Conservation (phyloP, 2,888 invertebrate species). For the Lasiommata megera region DNA sequence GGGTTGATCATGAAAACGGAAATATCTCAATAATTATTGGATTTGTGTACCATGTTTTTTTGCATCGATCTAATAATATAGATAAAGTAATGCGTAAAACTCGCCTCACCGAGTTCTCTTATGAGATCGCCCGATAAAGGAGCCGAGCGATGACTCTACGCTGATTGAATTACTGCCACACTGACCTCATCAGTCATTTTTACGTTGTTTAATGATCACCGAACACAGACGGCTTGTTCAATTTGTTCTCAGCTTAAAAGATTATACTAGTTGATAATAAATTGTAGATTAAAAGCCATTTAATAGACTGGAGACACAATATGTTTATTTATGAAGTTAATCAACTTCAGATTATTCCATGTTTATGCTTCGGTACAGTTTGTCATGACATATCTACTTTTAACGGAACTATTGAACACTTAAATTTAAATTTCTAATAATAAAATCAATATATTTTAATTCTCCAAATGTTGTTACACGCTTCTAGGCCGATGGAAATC, state of each 20-base stretch:
- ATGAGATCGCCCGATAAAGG: conserved; percentile 22
- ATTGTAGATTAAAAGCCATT: neutral
- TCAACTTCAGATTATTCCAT: neutral
- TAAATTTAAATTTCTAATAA: too few relatives aligned
- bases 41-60: neutral
- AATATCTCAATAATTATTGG: too few relatives aligned
- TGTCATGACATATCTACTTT: too few relatives aligned
- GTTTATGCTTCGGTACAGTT: too few relatives aligned
- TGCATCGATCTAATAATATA: conserved; percentile 5
- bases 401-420: too few relatives aligned
- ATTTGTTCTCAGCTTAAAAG: conserved; percentile 35
- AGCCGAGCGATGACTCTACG: conserved; percentile 42
- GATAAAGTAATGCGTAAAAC: conserved; percentile 4
- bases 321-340: neutral
- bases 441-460: too few relatives aligned
- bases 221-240: conserved; percentile 39
- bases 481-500: too few relatives aligned
- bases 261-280: conserved; percentile 16
- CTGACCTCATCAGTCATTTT: conserved; percentile 58
- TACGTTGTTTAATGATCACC: conserved; percentile 43
- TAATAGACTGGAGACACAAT: neutral
- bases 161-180: conserved; percentile 56
- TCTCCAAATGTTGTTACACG: too few relatives aligned
- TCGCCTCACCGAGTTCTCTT: conserved; percentile 3
- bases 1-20: too few relatives aligned